These are phyloP conservation scores for Epinephelus malabaricus DNA, from an alignment of 2,797 vertebrate genomes.

Conservation along the genomic window DNA sequence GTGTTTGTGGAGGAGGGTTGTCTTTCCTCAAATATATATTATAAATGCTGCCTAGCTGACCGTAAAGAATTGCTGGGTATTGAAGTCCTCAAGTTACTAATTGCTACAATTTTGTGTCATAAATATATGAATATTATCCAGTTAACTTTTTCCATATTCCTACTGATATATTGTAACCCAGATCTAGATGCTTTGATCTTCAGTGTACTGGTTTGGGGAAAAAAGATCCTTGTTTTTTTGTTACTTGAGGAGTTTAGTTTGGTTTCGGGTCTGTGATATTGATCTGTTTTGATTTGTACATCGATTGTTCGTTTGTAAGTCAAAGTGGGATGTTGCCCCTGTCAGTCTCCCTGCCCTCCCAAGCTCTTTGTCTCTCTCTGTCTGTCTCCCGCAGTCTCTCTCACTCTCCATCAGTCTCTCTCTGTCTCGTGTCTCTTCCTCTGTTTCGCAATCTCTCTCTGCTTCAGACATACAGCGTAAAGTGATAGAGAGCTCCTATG, in stretches of 20 bases:
- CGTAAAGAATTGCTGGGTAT: background rate
- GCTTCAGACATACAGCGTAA: constrained; percentile 47
- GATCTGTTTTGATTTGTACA: constrained; percentile 59
- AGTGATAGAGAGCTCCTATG: constrained; percentile 48
- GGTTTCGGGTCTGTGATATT: constrained; percentile 33
- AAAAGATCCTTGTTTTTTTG: background rate
- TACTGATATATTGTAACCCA: background rate
- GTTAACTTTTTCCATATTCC: background rate
- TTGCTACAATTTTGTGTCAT: background rate
- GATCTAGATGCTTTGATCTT: background rate
- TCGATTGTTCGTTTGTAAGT: constrained; percentile 58
- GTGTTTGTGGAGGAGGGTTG: no score
- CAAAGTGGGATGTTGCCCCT: constrained; percentile 35
- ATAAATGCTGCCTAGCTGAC: background rate
- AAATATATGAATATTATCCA: background rate
- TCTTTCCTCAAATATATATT: no score
- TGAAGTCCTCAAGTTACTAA: background rate
- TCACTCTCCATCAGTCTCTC: constrained; percentile 35
- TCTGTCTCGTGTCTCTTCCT: constrained; percentile 21
- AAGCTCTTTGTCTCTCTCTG: constrained; percentile 39
- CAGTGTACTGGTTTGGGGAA: background rate
- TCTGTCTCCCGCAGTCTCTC: constrained; percentile 26
- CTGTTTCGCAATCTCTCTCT: constrained; percentile 24
- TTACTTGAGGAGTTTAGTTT: constrained; percentile 17
- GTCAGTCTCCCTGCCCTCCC: constrained; percentile 40